Conservation (phyloP, 2,888 invertebrate species). For the Caenorhabditis sp. region DNA sequence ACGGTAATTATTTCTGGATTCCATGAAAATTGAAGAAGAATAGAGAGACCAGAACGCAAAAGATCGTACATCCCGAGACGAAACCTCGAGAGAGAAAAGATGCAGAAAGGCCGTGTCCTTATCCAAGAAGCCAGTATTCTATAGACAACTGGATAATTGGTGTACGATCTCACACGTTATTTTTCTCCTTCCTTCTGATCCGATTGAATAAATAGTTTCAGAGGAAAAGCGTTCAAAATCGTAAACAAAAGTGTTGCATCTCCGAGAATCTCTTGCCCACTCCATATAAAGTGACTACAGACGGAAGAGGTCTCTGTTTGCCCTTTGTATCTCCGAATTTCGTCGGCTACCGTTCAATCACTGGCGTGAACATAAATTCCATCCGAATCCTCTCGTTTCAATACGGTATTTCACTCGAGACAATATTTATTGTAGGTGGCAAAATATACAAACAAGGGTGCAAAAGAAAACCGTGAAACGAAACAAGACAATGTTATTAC, state of each 20-base stretch:
- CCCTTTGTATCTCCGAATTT: constrained; percentile 54
- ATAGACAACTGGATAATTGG: constrained; percentile 46
- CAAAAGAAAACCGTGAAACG: constrained; percentile 3
- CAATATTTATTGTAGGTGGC: constrained; percentile 59
- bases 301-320: constrained; percentile 34
- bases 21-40: constrained; percentile 19
- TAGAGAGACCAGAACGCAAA: constrained; percentile 26
- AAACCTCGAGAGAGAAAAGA: constrained; percentile 48
- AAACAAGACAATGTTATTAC: constrained; percentile 27
- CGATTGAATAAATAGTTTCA: constrained; percentile 7
- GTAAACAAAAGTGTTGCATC: neutral
- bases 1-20: constrained; percentile 39
- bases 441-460: constrained; percentile 57
- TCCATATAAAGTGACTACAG: constrained; percentile 30
- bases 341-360: constrained; percentile 48
- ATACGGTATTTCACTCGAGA: constrained; percentile 1
- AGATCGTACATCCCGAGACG: constrained; percentile 38
- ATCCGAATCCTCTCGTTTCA: constrained; percentile 5
- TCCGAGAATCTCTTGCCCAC: constrained; percentile 1
- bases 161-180: constrained; percentile 24
- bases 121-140: constrained; percentile 47
- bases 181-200: neutral
- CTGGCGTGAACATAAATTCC: constrained; percentile 36
- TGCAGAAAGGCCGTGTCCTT: constrained; percentile 26
- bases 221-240: neutral